These are phyloP conservation scores for Campoletis sonorensis DNA, from an alignment of 1,140 invertebrate genomes.

Conservation along the genomic window DNA sequence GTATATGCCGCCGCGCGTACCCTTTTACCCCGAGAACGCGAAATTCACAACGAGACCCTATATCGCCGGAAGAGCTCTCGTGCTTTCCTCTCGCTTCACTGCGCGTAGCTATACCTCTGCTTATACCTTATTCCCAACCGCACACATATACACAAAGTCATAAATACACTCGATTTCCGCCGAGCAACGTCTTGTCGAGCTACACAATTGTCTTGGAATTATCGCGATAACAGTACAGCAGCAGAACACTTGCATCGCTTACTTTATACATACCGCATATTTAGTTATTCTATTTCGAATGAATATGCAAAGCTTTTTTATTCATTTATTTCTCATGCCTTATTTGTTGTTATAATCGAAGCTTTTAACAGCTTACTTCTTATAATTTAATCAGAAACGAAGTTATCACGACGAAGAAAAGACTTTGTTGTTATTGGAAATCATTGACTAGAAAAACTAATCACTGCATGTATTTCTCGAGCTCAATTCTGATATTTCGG, in stretches of 20 bases:
- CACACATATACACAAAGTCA: not conserved
- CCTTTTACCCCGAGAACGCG: constrained; percentile 38
- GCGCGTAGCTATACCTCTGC: not conserved
- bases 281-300: not conserved
- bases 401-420: no score
- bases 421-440: no score
- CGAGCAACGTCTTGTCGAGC: constrained; percentile 11
- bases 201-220: constrained; percentile 42
- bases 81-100: not conserved
- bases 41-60: constrained; percentile 22
- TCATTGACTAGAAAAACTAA: no score
- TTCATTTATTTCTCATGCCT: not conserved
- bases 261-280: not conserved
- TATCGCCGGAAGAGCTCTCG: constrained; percentile 10
- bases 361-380: no score
- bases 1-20: not conserved
- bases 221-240: constrained; percentile 24
- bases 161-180: not conserved
- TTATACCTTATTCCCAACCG: not conserved
- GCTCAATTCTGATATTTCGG: no score
- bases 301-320: no score
- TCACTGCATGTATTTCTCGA: no score
- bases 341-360: not conserved
- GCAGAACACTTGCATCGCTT: not conserved
- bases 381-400: no score